phyloP scores from a whole-genome alignment of 2,888 invertebrate genomes.

The Lycophotia porphyrea region DNA sequence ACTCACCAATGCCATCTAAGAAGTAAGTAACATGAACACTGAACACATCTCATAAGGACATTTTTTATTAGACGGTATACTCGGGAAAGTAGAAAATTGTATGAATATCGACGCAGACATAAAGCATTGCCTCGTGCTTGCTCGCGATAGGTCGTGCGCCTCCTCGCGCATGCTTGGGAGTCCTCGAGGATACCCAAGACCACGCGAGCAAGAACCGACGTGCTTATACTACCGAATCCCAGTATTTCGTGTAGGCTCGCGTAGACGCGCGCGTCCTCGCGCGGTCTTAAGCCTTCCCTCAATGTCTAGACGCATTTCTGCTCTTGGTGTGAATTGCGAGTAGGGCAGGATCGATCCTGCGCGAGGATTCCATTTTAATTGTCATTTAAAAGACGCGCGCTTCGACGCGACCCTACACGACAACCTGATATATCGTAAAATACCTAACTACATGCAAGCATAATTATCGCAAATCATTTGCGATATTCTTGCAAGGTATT shows the following conservation, averaged over 20 bases:
- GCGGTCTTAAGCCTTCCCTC: too few relatives aligned
- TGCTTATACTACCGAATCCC: too few relatives aligned
- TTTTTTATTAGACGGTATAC: not conserved
- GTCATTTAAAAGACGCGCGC: not conserved
- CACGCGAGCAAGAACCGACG: too few relatives aligned
- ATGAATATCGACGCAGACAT: not conserved
- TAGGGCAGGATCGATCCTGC: too few relatives aligned
- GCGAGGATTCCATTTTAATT: too few relatives aligned
- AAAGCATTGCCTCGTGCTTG: not conserved
- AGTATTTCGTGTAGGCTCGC: too few relatives aligned
- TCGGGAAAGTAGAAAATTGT: not conserved
- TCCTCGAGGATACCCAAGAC: not conserved
- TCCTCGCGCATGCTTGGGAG: not conserved
- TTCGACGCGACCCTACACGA: not conserved
- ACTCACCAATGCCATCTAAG: conserved; percentile 72
- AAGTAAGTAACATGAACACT: conserved; percentile 69
- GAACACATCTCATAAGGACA: not conserved
- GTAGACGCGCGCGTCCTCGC: too few relatives aligned
- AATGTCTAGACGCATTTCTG: too few relatives aligned
- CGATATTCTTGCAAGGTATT: not conserved
- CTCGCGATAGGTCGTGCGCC: not conserved
- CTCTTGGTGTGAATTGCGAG: too few relatives aligned
- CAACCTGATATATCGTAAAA: not conserved
- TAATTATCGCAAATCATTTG: not conserved
- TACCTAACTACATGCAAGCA: not conserved